A percentile compares a stretch with the other conserved stretches of the same genome.
Conservation (phyloP, 2,888 invertebrate species). For the Alitta virens region DNA sequence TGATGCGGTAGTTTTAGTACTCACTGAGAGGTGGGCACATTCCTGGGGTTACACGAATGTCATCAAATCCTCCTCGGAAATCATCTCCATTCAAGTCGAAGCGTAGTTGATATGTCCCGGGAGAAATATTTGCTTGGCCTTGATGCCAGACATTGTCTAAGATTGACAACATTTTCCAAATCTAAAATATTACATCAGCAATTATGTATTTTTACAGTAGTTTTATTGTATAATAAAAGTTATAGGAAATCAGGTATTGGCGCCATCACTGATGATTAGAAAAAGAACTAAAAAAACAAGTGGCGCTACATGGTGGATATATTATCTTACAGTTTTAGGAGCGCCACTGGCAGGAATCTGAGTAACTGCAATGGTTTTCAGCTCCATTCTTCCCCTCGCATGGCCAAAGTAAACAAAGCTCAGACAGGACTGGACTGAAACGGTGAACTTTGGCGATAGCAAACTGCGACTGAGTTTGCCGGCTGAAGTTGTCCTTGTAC, state of each 20-base stretch:
- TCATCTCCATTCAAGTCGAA: constrained; percentile 24
- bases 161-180: too few relatives aligned
- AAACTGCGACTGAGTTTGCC: constrained; percentile 19
- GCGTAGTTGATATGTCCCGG: not conserved
- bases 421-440: constrained; percentile 20
- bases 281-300: too few relatives aligned
- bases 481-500: constrained; percentile 13
- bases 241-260: too few relatives aligned
- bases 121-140: constrained; percentile 14
- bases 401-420: constrained; percentile 23
- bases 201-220: too few relatives aligned
- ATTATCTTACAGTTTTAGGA: too few relatives aligned
- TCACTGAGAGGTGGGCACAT: constrained; percentile 10
- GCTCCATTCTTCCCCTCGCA: not conserved
- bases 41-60: constrained; percentile 17
- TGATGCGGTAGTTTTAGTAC: not conserved
- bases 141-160: constrained; percentile 23
- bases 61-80: constrained; percentile 26
- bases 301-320: too few relatives aligned
- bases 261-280: too few relatives aligned
- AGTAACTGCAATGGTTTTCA: not conserved
- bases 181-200: too few relatives aligned
- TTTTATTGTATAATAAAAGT: too few relatives aligned
- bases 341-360: not conserved
- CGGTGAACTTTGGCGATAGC: constrained; percentile 15